Percentiles rank a stretch among this genome's conserved stretches.
Conservation (phyloP, 1,140 invertebrate genomes). For the Papilio aristodemus region DNA sequence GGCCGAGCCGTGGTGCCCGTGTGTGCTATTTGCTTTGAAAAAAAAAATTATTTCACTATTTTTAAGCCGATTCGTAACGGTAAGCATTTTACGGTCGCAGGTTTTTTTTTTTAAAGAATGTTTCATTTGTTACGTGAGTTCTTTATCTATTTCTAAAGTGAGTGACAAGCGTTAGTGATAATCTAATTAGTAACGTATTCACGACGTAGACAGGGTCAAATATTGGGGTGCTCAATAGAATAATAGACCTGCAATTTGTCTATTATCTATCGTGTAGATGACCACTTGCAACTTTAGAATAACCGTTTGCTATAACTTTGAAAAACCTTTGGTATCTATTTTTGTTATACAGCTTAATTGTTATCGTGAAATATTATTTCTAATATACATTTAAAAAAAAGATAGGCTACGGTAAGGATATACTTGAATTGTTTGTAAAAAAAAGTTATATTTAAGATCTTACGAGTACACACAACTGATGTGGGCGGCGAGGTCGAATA, state of each 20-base stretch:
- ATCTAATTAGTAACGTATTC: not conserved
- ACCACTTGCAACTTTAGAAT: not conserved
- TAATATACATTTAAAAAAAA: too few species aligned
- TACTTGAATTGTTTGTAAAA: too few species aligned
- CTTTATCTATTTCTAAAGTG: not conserved
- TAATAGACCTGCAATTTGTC: slow-evolving; percentile 55
- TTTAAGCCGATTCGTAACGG: slow-evolving; percentile 77
- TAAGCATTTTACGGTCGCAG: slow-evolving; percentile 51
- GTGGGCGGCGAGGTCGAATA: too few species aligned
- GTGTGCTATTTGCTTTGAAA: slow-evolving; percentile 69
- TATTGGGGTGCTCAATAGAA: slow-evolving; percentile 45
- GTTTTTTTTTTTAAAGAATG: too few species aligned
- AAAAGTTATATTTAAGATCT: too few species aligned
- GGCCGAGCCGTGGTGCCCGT: slow-evolving; percentile 57
- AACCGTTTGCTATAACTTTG: too few species aligned
- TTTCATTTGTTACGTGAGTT: too few species aligned
- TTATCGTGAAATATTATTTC: too few species aligned
- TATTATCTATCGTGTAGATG: slow-evolving; percentile 39
- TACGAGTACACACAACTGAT: too few species aligned
- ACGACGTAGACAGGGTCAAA: not conserved
- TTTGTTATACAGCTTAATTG: too few species aligned
- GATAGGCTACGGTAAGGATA: too few species aligned
- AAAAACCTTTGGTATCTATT: too few species aligned
- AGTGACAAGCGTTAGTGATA: not conserved
- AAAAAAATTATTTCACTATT: slow-evolving; percentile 67